phyloP scores from a whole-genome alignment of 2,888 invertebrate species.

The Drosophila mercatorum region DNA sequence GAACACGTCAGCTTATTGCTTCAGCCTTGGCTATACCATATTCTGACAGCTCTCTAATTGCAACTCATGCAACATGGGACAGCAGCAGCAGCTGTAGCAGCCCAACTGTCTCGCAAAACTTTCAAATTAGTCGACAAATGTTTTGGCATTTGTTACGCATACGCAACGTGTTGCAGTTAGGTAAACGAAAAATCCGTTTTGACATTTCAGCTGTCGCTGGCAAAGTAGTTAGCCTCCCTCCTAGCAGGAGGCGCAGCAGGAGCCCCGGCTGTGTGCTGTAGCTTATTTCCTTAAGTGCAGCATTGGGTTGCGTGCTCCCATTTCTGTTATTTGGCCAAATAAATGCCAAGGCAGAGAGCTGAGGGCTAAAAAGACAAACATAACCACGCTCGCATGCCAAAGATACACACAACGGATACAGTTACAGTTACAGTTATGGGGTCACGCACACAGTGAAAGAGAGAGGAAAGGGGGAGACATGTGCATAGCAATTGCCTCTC shows the following conservation, averaged over 20 bases:
- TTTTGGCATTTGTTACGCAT: slow-evolving; percentile 56
- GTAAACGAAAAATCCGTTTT: slow-evolving; percentile 25
- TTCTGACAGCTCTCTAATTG: slow-evolving; percentile 49
- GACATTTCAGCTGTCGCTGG: slow-evolving; percentile 23
- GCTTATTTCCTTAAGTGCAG: slow-evolving; percentile 74
- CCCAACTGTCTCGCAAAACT: slow-evolving; percentile 13
- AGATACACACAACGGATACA: slow-evolving; percentile 22
- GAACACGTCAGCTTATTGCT: slow-evolving; percentile 29
- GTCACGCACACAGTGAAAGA: slow-evolving; percentile 56
- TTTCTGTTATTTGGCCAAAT: slow-evolving; percentile 56
- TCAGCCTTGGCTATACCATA: slow-evolving; percentile 19
- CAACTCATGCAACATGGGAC: slow-evolving; percentile 50
- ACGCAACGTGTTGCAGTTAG: slow-evolving; percentile 41
- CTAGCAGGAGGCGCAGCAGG: no score
- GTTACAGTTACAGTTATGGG: slow-evolving; percentile 51
- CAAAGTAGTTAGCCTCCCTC: no score
- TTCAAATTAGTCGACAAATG: slow-evolving; percentile 44
- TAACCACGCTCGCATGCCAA: slow-evolving; percentile 25
- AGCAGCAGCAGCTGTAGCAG: not conserved
- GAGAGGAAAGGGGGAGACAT: slow-evolving; percentile 17
- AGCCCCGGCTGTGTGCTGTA: no score
- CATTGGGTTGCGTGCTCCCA: slow-evolving; percentile 60
- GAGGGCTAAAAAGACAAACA: slow-evolving; percentile 61
- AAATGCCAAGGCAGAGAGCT: slow-evolving; percentile 52
- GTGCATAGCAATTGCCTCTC: slow-evolving; percentile 46